Percentiles rank a stretch among this genome's conserved stretches.
phyloP scores from a whole-genome alignment of 2,888 invertebrate species.

The Brassicogethes aeneus region DNA sequence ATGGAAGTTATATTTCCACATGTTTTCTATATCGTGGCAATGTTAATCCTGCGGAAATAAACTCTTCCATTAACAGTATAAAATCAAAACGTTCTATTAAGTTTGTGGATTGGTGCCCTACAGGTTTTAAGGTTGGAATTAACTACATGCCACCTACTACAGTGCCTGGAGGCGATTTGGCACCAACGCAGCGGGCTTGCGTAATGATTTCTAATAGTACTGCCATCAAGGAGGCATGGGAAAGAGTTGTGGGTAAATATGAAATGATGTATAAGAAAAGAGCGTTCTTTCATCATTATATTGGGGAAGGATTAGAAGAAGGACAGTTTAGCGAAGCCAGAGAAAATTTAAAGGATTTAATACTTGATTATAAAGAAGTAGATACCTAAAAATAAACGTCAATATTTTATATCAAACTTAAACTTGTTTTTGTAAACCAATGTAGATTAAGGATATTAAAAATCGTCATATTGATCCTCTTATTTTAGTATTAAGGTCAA shows the following conservation, averaged over 20 bases:
- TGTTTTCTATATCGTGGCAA: conserved; percentile 63
- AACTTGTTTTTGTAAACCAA: no score
- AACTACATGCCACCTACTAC: conserved; percentile 69
- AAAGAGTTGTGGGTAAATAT: conserved; percentile 67
- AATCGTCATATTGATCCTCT: no score
- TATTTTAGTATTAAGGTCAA: no score
- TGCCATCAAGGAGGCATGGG: conserved; percentile 73
- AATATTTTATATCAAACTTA: no score
- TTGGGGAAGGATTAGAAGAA: conserved; percentile 66
- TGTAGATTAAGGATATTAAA: no score
- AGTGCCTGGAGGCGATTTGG: conserved; percentile 67
- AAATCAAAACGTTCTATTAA: conserved; percentile 59
- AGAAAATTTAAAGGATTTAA: conserved; percentile 53
- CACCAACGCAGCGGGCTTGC: conserved; percentile 63
- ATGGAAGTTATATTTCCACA: conserved; percentile 68
- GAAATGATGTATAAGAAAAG: conserved; percentile 73
- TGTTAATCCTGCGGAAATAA: conserved; percentile 61
- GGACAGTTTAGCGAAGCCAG: conserved; percentile 53
- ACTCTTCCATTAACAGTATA: conserved; percentile 59
- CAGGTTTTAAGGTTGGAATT: conserved; percentile 52
- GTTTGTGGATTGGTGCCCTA: conserved; percentile 53
- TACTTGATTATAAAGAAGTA: conserved; percentile 60
- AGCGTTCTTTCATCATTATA: conserved; percentile 84
- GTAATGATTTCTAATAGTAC: conserved; percentile 82
- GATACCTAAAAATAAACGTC: no score